Evolutionary conservation across 2,797 vertebrate species (phyloP).

Genomic region (Silurus aristotelis): DNA sequence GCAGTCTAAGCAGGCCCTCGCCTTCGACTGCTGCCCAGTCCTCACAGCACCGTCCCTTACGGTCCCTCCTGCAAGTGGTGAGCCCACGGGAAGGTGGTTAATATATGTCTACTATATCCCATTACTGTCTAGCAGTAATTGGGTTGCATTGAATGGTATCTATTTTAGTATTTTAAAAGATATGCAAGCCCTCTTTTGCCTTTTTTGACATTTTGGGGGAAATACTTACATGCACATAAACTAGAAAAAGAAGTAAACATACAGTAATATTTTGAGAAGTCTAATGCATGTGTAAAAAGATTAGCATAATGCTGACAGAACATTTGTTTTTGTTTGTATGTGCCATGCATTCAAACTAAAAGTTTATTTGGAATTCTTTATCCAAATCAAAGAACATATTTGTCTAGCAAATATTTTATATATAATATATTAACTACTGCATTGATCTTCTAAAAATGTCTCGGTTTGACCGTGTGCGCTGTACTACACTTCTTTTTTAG

Average conservation of each 20-base stretch:
- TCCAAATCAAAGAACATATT: neutral
- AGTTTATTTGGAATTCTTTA: neutral
- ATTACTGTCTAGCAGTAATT: neutral
- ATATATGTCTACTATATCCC: neutral
- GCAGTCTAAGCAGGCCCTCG: no score
- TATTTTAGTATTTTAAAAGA: neutral
- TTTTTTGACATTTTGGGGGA: neutral
- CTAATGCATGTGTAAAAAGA: no score
- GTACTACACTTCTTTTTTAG: conserved; percentile 60
- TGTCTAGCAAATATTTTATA: neutral
- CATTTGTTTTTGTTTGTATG: neutral
- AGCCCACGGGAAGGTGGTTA: no score
- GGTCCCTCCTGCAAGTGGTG: no score
- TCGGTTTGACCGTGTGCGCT: neutral
- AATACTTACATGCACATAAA: no score
- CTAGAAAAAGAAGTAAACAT: neutral
- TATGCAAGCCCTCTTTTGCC: neutral
- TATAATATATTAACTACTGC: neutral
- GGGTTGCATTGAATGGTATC: neutral
- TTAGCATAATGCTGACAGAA: no score
- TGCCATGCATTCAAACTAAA: neutral
- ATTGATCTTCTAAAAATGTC: neutral
- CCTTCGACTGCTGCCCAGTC: no score
- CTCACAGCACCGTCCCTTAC: no score
- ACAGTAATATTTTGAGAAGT: neutral